phyloP scores from a whole-genome alignment of 2,797 vertebrate genomes.

The Agapornis canus region DNA sequence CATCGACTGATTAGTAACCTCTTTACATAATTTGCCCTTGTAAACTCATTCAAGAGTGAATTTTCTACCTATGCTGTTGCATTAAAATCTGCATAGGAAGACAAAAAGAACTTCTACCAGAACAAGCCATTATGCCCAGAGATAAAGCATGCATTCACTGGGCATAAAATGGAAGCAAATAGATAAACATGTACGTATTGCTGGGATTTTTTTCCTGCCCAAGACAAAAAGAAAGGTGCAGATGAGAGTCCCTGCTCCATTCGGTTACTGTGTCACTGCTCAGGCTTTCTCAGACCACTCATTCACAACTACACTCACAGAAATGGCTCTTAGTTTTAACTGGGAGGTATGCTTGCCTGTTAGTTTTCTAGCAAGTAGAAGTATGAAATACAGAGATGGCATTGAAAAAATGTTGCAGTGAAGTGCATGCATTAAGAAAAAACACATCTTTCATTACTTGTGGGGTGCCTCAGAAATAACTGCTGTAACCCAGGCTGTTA shows the following conservation, averaged over 20 bases:
- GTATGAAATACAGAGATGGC: neutral
- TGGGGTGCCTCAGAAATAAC: neutral
- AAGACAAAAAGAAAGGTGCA: neutral
- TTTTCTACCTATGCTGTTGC: conserved; percentile 43
- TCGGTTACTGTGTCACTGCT: rapidly evolving
- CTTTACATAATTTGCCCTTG: conserved; percentile 52
- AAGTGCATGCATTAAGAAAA: neutral
- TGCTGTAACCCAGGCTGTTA: neutral
- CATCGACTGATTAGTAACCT: conserved; percentile 36
- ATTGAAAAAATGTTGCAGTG: neutral
- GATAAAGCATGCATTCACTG: neutral
- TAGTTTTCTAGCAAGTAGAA: neutral
- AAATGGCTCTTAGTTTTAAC: neutral
- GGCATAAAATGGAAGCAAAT: conserved; percentile 22
- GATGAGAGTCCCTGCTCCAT: neutral
- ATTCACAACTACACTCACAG: neutral
- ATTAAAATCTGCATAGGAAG: conserved; percentile 57
- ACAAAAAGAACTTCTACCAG: conserved; percentile 48
- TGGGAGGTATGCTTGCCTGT: neutral
- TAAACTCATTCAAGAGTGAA: conserved; percentile 40
- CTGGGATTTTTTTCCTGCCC: neutral
- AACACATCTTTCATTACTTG: neutral
- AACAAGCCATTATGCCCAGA: conserved; percentile 4
- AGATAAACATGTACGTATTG: neutral
- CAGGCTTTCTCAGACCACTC: conserved; percentile 61